These are phyloP conservation scores for Arizona elegans DNA, from an alignment of 2,113 vertebrate species.

Conservation along the genomic window DNA sequence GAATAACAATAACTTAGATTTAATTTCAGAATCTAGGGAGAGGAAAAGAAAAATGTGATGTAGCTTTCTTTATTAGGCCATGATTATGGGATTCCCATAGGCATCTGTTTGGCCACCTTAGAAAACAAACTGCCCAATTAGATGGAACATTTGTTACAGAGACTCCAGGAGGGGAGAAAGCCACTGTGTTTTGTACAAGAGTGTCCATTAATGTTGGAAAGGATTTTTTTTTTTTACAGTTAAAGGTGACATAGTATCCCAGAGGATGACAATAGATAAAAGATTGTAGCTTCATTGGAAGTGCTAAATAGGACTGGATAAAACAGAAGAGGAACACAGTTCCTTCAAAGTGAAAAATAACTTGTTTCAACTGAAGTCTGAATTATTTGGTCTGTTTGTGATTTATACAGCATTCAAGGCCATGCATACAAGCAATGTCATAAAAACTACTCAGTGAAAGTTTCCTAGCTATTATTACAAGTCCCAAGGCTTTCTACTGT, in stretches of 20 bases:
- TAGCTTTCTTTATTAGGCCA: neutral
- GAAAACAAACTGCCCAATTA: neutral
- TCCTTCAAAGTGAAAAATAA: neutral
- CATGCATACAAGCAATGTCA: neutral
- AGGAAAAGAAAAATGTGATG: neutral
- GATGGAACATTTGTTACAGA: neutral
- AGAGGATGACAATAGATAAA: neutral
- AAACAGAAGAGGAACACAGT: conserved; percentile 5
- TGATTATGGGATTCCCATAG: neutral
- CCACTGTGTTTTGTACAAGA: neutral
- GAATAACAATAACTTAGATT: neutral
- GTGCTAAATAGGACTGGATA: neutral
- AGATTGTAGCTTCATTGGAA: neutral
- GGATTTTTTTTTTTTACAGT: neutral
- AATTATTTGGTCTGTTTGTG: neutral
- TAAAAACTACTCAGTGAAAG: conserved; percentile 12
- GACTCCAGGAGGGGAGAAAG: neutral
- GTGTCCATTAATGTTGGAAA: neutral
- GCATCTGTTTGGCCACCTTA: neutral
- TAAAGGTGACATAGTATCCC: conserved; percentile 5
- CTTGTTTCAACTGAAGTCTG: neutral
- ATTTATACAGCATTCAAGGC: neutral
- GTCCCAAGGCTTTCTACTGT: conserved; percentile 26
- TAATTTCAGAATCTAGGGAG: neutral
- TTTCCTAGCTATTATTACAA: neutral